phyloP scores from a whole-genome alignment of 2,113 vertebrate genomes.

The Ciconia maguari region DNA sequence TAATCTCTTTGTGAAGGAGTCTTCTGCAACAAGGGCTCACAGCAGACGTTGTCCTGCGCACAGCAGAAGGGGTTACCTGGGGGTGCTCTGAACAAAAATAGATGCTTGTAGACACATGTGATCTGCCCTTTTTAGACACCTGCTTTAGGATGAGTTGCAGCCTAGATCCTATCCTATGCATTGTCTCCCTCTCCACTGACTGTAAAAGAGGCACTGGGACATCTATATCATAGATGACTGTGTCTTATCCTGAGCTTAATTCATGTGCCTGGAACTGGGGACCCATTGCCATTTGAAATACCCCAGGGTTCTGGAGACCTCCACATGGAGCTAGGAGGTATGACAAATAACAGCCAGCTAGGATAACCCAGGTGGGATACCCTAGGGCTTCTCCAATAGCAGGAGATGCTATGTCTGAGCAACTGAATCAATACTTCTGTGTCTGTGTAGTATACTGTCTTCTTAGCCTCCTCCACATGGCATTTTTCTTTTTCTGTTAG shows the following conservation, averaged over 20 bases:
- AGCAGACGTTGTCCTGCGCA: not conserved
- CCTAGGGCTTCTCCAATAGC: not conserved
- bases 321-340: not conserved
- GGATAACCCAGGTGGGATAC: not conserved
- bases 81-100: not conserved
- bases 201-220: not conserved
- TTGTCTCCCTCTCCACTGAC: not conserved
- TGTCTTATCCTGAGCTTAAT: not conserved
- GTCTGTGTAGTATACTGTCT: not conserved
- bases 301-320: not conserved
- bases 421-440: not conserved
- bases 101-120: not conserved
- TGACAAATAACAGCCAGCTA: not conserved
- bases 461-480: not conserved
- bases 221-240: rapidly evolving
- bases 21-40: not conserved
- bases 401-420: not conserved
- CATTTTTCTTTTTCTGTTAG: not conserved
- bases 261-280: not conserved
- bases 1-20: not conserved
- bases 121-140: not conserved
- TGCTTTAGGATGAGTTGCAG: not conserved
- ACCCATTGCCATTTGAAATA: not conserved
- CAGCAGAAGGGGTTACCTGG: not conserved
- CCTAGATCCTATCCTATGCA: not conserved